Conservation (phyloP, 2,797 vertebrate species). For the Muscicapa comitata region DNA sequence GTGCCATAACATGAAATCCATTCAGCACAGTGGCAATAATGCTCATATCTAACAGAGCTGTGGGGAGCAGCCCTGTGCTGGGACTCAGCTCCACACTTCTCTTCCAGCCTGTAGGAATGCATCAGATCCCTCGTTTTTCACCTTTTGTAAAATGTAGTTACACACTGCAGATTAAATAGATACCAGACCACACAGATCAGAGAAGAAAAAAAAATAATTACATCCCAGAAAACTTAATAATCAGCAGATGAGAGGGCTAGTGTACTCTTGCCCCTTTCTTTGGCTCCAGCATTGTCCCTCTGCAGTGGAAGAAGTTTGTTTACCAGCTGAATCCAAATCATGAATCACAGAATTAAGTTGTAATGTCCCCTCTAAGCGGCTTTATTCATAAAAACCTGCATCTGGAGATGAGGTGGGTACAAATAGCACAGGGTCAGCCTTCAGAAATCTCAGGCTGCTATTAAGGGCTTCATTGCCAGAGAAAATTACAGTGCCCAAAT, state of each 20-base stretch:
- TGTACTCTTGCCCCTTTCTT: neutral
- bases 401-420: neutral
- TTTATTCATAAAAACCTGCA: neutral
- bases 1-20: conserved; percentile 2
- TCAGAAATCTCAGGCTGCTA: neutral
- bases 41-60: neutral
- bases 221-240: conserved; percentile 14
- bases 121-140: neutral
- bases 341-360: conserved; percentile 13
- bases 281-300: neutral
- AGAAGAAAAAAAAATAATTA: neutral
- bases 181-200: neutral
- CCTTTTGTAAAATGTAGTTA: neutral
- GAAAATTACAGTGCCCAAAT: neutral
- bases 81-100: neutral
- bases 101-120: neutral
- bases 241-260: neutral
- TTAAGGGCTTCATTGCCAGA: neutral
- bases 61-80: neutral
- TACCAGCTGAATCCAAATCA: neutral
- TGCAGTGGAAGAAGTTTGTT: neutral
- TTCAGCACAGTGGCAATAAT: neutral
- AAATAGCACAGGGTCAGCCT: neutral
- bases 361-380: neutral
- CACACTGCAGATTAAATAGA: neutral